Base-by-base conservation (phyloP, 2,113 vertebrate species). In the Calcarius ornatus region DNA sequence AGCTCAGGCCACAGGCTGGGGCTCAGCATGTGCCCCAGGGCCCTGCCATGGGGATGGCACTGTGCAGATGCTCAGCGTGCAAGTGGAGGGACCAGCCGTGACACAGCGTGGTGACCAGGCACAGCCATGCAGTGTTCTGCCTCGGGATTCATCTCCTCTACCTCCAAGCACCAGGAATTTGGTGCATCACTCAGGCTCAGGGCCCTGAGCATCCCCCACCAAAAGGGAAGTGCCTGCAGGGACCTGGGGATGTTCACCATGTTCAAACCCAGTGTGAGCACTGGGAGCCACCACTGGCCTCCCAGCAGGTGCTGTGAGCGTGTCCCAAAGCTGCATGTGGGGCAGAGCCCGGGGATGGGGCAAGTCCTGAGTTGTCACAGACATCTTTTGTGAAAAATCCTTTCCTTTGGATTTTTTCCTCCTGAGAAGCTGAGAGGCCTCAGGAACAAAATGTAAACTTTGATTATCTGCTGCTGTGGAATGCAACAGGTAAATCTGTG, bases 141-240 rank as follows among this genome's bases (percentile, higher is more conserved):
- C 48, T 35, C 4, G 0, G 71, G 37, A 9, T 5, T 17, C 9
- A 6, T 45, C 35, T 37, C 66, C 24, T 65, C 12, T 16, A 1
- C 12, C 40, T 21, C 11, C 22, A 11, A n/a, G 61, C 1, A 1
- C 15, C 37, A 53, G 42, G 10, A 75, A 18, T 18, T 23, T 0
- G 9, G 8, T 13, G 2, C 30, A 1, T 31, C 0, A 0, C 73
- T 61, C 1, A 0, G 43, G 22, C 38, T 86, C 20, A 0, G 51
- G 3, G 4, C 23, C 22, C 33, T 54, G 42, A 15, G 3, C 24
- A 16, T 24, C n/a, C 40, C 27, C 20, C 12, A 40, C 4, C 13
- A 2, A 8, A 37, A 27, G 4, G 31, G 25, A 40, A n/a, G 25
- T 7, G 3, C 25, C 60, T 14, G 37, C n/a, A 14, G 47, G 77